Conservation (phyloP, 2,888 invertebrate genomes). For the Scotopteryx bipunctaria region DNA sequence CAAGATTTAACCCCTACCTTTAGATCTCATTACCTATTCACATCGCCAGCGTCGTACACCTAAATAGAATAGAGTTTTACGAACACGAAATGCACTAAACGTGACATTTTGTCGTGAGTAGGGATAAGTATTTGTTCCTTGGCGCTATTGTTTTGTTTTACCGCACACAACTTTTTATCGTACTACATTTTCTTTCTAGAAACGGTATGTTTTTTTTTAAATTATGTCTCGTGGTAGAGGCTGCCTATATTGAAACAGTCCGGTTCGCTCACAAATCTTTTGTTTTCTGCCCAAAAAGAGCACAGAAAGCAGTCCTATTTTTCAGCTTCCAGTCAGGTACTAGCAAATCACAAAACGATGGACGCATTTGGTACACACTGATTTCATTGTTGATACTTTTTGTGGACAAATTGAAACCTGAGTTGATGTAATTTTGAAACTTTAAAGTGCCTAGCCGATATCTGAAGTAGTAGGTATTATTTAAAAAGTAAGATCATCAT, state of each 20-base stretch:
- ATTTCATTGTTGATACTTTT: constrained; percentile 38
- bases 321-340: constrained; percentile 47
- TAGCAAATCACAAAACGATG: constrained; percentile 48
- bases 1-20: constrained; percentile 59
- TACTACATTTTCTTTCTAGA: constrained; percentile 12
- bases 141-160: constrained; percentile 30
- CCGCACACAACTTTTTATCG: constrained; percentile 18
- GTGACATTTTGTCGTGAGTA: constrained; percentile 42
- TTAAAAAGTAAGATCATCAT: too few species aligned
- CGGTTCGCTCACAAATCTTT: constrained; percentile 44
- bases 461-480: too few species aligned
- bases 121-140: constrained; percentile 39
- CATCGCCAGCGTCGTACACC: constrained; percentile 37
- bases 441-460: not conserved
- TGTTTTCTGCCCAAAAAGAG: constrained; percentile 51
- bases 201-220: constrained; percentile 12
- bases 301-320: constrained; percentile 45
- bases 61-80: constrained; percentile 45
- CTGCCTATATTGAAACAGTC: constrained; percentile 36
- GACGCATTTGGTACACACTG: constrained; percentile 41
- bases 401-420: constrained; percentile 41
- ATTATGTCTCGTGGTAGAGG: constrained; percentile 29
- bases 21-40: constrained; percentile 47
- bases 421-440: not conserved
- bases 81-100: constrained; percentile 39